Percentiles rank a stretch among this genome's conserved stretches.
These are phyloP conservation scores for Anthoscopus minutus DNA, from an alignment of 2,113 vertebrate species.

Conservation along the genomic window DNA sequence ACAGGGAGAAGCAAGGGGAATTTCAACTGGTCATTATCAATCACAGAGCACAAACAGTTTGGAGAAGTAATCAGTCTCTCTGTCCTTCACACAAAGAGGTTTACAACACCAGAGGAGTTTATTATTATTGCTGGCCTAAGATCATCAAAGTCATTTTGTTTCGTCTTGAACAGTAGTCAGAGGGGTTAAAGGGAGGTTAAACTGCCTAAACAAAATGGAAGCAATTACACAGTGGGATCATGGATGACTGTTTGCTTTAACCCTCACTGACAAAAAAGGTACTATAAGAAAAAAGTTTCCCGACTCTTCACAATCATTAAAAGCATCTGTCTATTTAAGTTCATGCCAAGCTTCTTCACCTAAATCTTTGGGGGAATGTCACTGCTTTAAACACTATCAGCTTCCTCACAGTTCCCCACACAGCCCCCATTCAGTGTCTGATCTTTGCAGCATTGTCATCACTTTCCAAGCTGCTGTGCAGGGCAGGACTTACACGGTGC, in stretches of 20 bases:
- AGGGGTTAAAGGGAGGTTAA: constrained; percentile 74
- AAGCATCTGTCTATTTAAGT: not conserved
- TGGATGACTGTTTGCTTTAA: constrained; percentile 43
- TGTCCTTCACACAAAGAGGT: constrained; percentile 58
- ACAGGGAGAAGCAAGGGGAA: constrained; percentile 7
- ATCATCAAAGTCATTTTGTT: constrained; percentile 70
- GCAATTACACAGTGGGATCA: constrained; percentile 69
- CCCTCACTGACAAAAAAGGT: constrained; percentile 23
- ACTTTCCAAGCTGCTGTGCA: not conserved
- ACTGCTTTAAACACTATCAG: not conserved
- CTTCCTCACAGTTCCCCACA: not conserved
- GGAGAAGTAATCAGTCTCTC: constrained; percentile 57
- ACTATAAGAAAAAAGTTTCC: not conserved
- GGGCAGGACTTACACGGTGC: not conserved
- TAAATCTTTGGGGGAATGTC: not conserved
- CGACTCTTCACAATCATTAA: not conserved
- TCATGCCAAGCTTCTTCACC: not conserved
- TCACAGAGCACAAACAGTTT: constrained; percentile 68
- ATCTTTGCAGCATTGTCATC: not conserved
- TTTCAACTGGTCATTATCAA: constrained; percentile 67
- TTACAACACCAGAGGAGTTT: constrained; percentile 67
- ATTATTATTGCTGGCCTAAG: constrained; percentile 69
- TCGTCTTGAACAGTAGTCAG: constrained; percentile 69
- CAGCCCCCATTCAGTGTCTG: not conserved
- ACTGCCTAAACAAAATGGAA: constrained; percentile 76